Base-by-base conservation (phyloP, 2,113 vertebrate species). In the Paratilapia polleni region DNA sequence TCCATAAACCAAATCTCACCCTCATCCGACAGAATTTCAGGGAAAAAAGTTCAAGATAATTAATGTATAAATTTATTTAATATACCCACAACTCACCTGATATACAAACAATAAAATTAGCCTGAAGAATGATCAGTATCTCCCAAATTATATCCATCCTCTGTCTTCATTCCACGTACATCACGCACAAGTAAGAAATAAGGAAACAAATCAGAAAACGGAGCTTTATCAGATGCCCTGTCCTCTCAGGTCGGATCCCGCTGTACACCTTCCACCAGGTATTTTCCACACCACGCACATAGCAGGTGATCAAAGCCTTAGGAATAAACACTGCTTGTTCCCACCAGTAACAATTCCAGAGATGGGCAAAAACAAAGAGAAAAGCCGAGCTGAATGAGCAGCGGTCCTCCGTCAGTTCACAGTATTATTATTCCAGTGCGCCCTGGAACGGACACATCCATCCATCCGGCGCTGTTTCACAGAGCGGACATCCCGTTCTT, bases 141-240 rank as follows among this genome's bases (percentile, higher is more conserved):
- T 99, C 98, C 98, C 97, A 99, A 96, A 98, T 96, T 96, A 99
- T 96, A 98, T 99, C 98, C 98, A 99, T 99, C 94, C 94, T 98
- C 96, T 85, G 96, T 96, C 95, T 97, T 99, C 97, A 98, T 98
- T 97, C 97, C 97, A 98, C 96, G 96, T 95, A 95, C 97, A 98
- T 98, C 95, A 97, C 97, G 96, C 95, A 96, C 95, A 91, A 94
- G 92, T 52, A 58, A 62, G 56, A 54, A 34, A 41, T 66, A 74
- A 43, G n/a, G 6, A 34, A 82, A 81, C 10, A 54, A 60, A 41
- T 13, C 19, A 54, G 28, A 95, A 68, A 96, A 95, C 12, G 75
- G 77, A 74, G 87, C 36, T 79, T 31, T 80, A 95, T 97, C 96
- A 97, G 95, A 96, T 96, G 92, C 93, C 91, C 95, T 95, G 95